Evolutionary conservation across 2,797 vertebrate genomes (phyloP), one percentile per base, ranked within the genome.

Genomic region (Hippoglossus hippoglossus): DNA sequence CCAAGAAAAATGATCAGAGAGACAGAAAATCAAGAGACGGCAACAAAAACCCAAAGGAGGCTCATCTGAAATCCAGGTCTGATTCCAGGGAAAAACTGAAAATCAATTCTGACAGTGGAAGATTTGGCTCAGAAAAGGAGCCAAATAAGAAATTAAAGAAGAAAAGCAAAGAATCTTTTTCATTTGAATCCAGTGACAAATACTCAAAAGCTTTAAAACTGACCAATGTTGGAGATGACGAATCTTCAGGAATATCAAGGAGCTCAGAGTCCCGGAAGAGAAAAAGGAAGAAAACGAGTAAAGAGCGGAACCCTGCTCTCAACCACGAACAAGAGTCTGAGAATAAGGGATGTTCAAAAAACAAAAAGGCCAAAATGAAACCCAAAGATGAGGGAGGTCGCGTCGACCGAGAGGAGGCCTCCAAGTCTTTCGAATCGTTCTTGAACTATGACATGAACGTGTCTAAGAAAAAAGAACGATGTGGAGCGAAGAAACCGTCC

Each of bases 391-490:
- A 60, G 3, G 46, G 36, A 6, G 52, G 24, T 11, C 58, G 67
- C 8, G 24, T 81, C 9, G 88, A 89, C 53, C 75, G 73, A 18
- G 91, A 94, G 2, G 63, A 73, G 6, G 92, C 94, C 2, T 79
- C 87, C 36, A 93, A 94, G 95, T 96, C 96, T 61, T 98, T 98
- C 88, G 97, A 98, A 73, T 95, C 95, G 0, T 97, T 71, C 47
- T 89, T 96, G 73, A 96, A 90, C 90, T 98, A 97, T 67, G 95
- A 96, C 6, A 63, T 91, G 22, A 87, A 90, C n/a, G 24, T 73
- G 51, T 46, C 57, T 0, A 94, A 93, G 65, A 92, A 63, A 72
- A 94, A 88, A 69, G 89, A 88, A 54, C 76, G 39, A 49, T 54
- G 69, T 28, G 73, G 70, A 52, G 49, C 21, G 10, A 94, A 93